phyloP scores from a whole-genome alignment of 2,797 vertebrate species.

The Crax fasciolata region DNA sequence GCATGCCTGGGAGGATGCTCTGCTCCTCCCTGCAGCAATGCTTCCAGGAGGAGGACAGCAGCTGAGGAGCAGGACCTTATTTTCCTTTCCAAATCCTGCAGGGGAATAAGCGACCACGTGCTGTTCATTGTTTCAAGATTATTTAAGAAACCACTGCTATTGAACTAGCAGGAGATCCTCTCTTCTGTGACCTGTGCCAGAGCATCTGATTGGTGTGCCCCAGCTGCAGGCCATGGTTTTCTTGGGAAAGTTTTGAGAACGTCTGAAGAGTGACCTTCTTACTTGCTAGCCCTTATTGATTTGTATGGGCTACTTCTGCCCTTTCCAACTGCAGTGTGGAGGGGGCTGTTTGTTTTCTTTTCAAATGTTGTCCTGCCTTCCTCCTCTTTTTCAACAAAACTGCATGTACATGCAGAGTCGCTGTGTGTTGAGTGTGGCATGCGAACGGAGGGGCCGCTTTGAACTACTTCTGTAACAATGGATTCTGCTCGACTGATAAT shows the following conservation, averaged over 20 bases:
- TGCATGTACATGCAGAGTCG: not conserved
- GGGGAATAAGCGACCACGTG: not conserved
- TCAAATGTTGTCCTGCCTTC: not conserved
- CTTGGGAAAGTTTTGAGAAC: constrained; percentile 16
- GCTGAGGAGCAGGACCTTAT: not conserved
- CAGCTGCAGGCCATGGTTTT: not conserved
- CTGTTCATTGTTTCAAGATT: not conserved
- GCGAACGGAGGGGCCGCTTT: constrained; percentile 1
- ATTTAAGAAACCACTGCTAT: not conserved
- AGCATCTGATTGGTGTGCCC: not conserved
- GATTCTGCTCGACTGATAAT: constrained; percentile 59
- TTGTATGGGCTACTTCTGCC: not conserved
- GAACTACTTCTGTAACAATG: constrained; percentile 48
- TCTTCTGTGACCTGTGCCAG: not conserved
- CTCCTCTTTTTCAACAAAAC: not conserved
- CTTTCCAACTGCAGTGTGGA: not conserved
- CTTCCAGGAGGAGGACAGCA: not conserved
- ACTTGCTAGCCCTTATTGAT: not conserved
- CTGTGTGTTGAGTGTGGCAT: not conserved
- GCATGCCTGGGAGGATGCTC: not conserved
- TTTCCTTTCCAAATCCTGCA: not conserved
- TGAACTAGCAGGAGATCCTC: constrained; percentile 20
- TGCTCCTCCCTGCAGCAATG: not conserved
- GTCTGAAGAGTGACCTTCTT: not conserved
- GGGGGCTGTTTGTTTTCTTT: constrained; percentile 37